Evolutionary conservation across 2,888 invertebrate species (phyloP).

Genomic region (Netelia virgata): DNA sequence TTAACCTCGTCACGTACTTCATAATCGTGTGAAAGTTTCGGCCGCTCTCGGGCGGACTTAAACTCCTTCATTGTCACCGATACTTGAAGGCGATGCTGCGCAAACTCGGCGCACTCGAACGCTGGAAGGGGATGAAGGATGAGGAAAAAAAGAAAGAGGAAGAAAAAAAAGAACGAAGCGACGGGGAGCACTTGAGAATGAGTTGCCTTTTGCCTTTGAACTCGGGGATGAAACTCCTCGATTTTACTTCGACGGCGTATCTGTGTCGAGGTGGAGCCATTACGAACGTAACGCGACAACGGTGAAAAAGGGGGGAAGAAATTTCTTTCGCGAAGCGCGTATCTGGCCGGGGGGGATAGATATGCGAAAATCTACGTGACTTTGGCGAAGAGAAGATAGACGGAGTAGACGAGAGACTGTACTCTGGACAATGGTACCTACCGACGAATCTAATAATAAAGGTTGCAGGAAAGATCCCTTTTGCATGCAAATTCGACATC

Average conservation of each 20-base stretch:
- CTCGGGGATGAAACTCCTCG: conserved; percentile 12
- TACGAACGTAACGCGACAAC: neutral
- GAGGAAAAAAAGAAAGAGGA: neutral
- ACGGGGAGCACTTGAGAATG: conserved; percentile 27
- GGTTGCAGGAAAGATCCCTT: conserved; percentile 71
- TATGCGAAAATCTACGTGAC: conserved; percentile 45
- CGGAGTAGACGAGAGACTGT: conserved; percentile 24
- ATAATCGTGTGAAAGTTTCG: conserved; percentile 57
- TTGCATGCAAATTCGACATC: conserved; percentile 74
- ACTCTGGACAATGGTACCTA: conserved; percentile 68
- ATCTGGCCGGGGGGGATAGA: conserved; percentile 12
- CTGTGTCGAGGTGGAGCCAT: neutral
- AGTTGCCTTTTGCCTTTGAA: conserved; percentile 41
- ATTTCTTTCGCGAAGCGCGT: neutral
- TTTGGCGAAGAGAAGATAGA: conserved; percentile 41
- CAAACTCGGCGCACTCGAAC: neutral
- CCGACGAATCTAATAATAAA: conserved; percentile 75
- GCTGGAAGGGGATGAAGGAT: conserved; percentile 12
- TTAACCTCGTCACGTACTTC: conserved; percentile 57
- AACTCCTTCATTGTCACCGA: conserved; percentile 4
- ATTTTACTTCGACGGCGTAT: conserved; percentile 23
- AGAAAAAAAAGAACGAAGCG: neutral
- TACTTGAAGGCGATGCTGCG: neutral
- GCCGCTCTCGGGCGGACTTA: neutral
- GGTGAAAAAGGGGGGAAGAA: neutral